These are phyloP conservation scores for Micronycteris hirsuta DNA, from an alignment of 2,113 vertebrate species.

Conservation along the genomic window DNA sequence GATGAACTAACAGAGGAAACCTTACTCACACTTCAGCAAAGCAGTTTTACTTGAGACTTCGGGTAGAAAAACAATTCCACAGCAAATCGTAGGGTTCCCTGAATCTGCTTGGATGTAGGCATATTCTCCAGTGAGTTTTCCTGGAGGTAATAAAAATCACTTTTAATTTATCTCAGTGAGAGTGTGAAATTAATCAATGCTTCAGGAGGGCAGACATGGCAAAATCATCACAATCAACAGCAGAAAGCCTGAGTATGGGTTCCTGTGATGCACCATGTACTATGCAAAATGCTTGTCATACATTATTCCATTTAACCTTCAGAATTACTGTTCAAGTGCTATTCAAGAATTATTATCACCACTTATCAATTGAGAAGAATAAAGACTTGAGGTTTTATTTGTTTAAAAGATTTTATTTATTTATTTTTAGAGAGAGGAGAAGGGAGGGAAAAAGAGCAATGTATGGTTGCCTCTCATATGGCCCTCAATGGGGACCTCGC, in stretches of 20 bases:
- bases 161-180: neutral
- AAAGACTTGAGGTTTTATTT: neutral
- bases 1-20: neutral
- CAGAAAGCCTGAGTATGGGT: neutral
- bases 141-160: neutral
- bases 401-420: too few relatives aligned
- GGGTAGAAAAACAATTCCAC: neutral
- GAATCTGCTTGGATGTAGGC: neutral
- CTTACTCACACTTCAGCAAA: neutral
- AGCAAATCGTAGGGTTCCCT: neutral
- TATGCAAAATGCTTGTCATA: neutral
- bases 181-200: neutral
- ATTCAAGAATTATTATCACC: neutral
- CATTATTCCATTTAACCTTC: neutral
- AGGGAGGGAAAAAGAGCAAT: too few relatives aligned
- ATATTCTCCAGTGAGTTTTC: neutral
- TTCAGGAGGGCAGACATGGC: neutral
- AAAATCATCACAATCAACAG: neutral
- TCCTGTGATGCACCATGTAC: fast-evolving
- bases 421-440: too few relatives aligned
- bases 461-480: too few relatives aligned
- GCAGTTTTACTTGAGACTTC: neutral
- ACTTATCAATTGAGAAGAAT: neutral
- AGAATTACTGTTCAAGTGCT: neutral
- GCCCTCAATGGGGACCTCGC: too few relatives aligned